Percentiles rank a stretch among this genome's conserved stretches.
phyloP scores from a whole-genome alignment of 1,140 invertebrate species.

The Diabrotica virgifera region DNA sequence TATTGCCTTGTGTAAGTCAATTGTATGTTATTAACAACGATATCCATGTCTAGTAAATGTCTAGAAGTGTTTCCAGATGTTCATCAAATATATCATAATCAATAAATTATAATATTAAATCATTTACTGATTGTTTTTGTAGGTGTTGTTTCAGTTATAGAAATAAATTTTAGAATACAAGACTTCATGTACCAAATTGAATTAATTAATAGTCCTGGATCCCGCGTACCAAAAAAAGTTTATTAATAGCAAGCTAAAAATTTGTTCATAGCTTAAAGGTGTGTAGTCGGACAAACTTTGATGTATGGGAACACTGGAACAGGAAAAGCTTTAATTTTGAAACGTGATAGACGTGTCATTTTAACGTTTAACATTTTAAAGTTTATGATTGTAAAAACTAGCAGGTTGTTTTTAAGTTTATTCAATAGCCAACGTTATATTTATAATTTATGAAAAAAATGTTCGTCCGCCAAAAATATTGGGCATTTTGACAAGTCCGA shows the following conservation, averaged over 20 bases:
- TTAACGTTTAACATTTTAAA: no score
- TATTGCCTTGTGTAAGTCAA: neutral
- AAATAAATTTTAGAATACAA: neutral
- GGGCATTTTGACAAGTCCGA: no score
- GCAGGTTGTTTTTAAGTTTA: no score
- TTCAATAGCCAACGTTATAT: no score
- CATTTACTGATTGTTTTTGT: conserved; percentile 1
- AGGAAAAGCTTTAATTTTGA: neutral
- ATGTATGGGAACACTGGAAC: neutral
- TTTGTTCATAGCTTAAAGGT: neutral
- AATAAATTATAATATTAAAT: neutral
- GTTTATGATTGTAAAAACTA: no score
- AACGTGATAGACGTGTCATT: no score
- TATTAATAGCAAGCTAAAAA: no score
- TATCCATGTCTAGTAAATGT: neutral
- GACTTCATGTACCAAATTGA: neutral
- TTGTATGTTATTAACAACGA: neutral
- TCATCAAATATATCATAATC: neutral
- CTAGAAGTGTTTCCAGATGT: neutral
- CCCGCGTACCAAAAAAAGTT: no score
- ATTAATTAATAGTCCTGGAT: neutral
- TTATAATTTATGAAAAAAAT: no score
- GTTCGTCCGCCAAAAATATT: no score
- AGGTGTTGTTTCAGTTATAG: neutral
- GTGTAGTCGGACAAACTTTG: neutral